A percentile compares a stretch with the other conserved stretches of the same genome.
Evolutionary conservation across 2,888 invertebrate species (phyloP).

Genomic region (Limulus polyphemus): DNA sequence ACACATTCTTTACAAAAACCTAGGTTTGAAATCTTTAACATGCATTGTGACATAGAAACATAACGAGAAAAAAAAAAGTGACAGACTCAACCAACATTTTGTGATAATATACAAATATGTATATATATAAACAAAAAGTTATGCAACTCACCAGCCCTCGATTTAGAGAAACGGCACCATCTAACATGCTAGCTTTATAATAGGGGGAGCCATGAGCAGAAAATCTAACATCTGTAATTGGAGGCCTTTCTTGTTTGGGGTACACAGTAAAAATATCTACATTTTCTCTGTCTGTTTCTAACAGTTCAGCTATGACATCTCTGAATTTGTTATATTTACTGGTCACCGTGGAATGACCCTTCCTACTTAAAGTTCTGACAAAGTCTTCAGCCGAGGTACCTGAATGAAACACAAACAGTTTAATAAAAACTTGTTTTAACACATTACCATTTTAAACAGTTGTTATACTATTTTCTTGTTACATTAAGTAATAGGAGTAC

Average conservation of each 20-base stretch:
- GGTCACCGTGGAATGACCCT: constrained; percentile 64
- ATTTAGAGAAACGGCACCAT: constrained; percentile 86
- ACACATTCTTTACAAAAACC: too few species aligned
- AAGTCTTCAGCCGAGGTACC: constrained; percentile 95
- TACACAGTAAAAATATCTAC: constrained; percentile 96
- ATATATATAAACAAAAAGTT: neutral
- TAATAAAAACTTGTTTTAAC: neutral
- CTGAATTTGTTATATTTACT: constrained; percentile 82
- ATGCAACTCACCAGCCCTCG: constrained; percentile 53
- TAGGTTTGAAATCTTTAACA: too few species aligned
- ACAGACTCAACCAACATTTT: too few species aligned
- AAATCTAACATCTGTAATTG: constrained; percentile 80
- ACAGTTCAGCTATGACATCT: constrained; percentile 67
- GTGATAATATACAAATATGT: too few species aligned
- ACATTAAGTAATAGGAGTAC: too few species aligned
- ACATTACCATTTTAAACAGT: too few species aligned
- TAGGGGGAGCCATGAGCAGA: constrained; percentile 92
- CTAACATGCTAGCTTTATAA: constrained; percentile 82
- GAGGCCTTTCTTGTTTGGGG: constrained; percentile 61
- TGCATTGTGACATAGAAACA: too few species aligned
- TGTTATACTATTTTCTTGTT: too few species aligned
- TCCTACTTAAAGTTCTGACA: constrained; percentile 50
- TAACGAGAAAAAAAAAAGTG: too few species aligned
- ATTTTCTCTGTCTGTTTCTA: constrained; percentile 72
- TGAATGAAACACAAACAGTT: constrained; percentile 37